phyloP scores from a whole-genome alignment of 1,140 invertebrate species.

The Drosophila nebulosa region DNA sequence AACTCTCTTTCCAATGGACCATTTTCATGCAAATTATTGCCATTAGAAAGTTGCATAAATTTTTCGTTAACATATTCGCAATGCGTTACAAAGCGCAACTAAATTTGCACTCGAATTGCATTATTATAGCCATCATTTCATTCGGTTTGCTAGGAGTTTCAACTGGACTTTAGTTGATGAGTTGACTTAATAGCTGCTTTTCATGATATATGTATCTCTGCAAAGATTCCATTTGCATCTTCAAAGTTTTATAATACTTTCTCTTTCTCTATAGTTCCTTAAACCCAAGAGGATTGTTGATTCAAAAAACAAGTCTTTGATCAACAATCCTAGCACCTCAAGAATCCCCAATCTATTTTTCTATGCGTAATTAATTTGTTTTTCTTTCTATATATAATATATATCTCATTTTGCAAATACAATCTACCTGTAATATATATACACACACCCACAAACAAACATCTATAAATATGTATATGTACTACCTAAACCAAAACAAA shows the following conservation, averaged over 20 bases:
- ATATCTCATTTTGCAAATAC: neutral
- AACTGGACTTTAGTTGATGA: too few species aligned
- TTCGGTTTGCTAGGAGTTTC: too few species aligned
- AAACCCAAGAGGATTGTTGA: neutral
- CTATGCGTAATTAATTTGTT: neutral
- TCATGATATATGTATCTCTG: neutral
- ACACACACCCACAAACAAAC: neutral
- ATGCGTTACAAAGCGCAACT: too few species aligned
- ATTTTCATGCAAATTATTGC: too few species aligned
- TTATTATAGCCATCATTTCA: too few species aligned
- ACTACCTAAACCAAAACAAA: slow-evolving; percentile 21
- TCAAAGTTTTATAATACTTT: neutral
- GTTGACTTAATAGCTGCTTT: too few species aligned
- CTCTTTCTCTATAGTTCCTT: neutral
- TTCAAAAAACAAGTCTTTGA: neutral
- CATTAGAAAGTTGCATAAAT: too few species aligned
- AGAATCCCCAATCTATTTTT: neutral
- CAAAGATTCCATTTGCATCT: neutral
- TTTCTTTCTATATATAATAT: neutral
- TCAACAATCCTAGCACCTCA: neutral
- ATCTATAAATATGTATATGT: neutral
- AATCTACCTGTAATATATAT: neutral
- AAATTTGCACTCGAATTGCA: too few species aligned
- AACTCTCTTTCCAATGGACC: too few species aligned
- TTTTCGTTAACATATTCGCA: too few species aligned